Evolutionary conservation across 2,797 vertebrate genomes (phyloP).

Genomic region (Arrhamphus sclerolepis): DNA sequence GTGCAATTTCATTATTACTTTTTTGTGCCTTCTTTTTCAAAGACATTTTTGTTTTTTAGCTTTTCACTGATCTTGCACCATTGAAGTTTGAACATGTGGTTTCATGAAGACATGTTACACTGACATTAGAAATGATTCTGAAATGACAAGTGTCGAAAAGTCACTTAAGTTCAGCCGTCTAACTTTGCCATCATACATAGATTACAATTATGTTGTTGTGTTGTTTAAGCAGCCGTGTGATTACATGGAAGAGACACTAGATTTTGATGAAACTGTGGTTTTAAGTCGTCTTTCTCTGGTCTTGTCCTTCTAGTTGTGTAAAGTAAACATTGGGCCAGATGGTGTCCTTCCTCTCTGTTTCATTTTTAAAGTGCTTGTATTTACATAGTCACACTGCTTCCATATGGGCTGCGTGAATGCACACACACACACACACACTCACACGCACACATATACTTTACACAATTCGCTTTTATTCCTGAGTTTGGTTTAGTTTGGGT

Average conservation of each 20-base stretch:
- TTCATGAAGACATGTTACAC: too few relatives aligned
- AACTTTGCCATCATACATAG: too few relatives aligned
- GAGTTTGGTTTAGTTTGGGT: constrained; percentile 12
- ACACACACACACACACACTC: background rate
- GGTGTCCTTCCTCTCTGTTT: constrained; percentile 71
- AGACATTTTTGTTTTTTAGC: too few relatives aligned
- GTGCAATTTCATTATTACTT: too few relatives aligned
- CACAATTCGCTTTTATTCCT: background rate
- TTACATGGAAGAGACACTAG: constrained; percentile 7
- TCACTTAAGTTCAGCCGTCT: too few relatives aligned
- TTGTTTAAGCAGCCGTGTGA: background rate
- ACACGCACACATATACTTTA: background rate
- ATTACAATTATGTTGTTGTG: background rate
- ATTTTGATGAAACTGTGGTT: constrained; percentile 40
- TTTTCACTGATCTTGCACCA: too few relatives aligned
- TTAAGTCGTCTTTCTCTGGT: constrained; percentile 15
- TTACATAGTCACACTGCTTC: constrained; percentile 55
- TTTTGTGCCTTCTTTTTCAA: too few relatives aligned
- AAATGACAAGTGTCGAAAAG: background rate
- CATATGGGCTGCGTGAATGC: constrained; percentile 39
- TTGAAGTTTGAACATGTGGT: too few relatives aligned
- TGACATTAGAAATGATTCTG: constrained; percentile 6
- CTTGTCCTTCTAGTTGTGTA: constrained; percentile 54
- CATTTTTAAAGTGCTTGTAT: constrained; percentile 61
- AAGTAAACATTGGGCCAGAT: constrained; percentile 70